Evolutionary conservation across 2,888 invertebrate genomes (phyloP), one percentile per base, ranked within the genome.

Genomic region (Monopis laevigella): DNA sequence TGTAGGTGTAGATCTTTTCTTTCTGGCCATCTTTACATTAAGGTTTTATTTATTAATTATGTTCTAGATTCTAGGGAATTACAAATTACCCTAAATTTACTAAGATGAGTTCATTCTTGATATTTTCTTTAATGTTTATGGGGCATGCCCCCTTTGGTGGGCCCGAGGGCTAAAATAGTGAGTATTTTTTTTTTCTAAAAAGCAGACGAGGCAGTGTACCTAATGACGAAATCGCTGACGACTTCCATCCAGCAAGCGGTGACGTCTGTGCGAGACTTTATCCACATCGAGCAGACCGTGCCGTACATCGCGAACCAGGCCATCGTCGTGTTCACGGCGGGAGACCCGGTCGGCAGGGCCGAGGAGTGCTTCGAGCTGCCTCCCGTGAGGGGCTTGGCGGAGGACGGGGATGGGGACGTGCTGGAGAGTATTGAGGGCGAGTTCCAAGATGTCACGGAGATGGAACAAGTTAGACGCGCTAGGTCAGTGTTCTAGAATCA

Each of bases 281-380:
- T 78, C 0, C 65, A 65, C 44, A 49, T 70, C 35, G 73, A 74
- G 48, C 66, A 68, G 26, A 68, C 74, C 0, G 70, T 70, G 8
- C 73, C 75, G 0, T 72, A 72, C 59, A 69, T 77, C 46, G 58
- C 62, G 42, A 68, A 70, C 54, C 74, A 74, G 0, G 55, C 77
- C 1, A 77, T 77, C 19, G 75, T 73, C 3, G 65, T 70, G 40
- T 58, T 73, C 7, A 56, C 70, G 45, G 62, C 74, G 54, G 65
- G 70, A 0, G 39, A 39, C 16, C 27, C 27, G 3, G 13, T n/a
- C 2, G 39, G 26, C 13, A 84, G 82, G 52, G 90, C 89, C 0
- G 90, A 91, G 55, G 92, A 92, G 62, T 91, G 91, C 46, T 84
- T 87, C 54, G 91, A 90, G 64, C 59, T 88, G 36, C 87, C 89